A percentile compares a stretch with the other conserved stretches of the same genome.
phyloP scores from a whole-genome alignment of 2,888 invertebrate genomes.

The Bombylius major region DNA sequence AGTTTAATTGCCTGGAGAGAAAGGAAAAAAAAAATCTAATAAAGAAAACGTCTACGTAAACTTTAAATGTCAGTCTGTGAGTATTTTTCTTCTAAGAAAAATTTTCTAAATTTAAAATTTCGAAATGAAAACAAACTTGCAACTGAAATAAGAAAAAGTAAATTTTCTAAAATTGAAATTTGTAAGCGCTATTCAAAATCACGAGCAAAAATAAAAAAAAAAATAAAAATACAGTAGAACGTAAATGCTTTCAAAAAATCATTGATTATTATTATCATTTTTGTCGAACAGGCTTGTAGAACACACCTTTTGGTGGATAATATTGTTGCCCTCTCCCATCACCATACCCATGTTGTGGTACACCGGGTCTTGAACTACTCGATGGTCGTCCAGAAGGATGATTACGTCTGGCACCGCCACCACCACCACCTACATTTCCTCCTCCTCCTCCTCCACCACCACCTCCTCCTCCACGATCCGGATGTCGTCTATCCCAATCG shows the following conservation, averaged over 20 bases:
- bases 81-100: too few species aligned
- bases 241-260: neutral
- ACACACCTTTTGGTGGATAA: conserved; percentile 57
- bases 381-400: conserved; percentile 33
- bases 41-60: too few species aligned
- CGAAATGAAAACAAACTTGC: too few species aligned
- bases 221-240: conserved; percentile 9
- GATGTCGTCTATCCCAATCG: conserved; percentile 33
- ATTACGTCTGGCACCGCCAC: conserved; percentile 25
- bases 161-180: too few species aligned
- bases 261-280: neutral
- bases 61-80: too few species aligned
- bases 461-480: conserved; percentile 25
- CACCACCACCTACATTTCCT: conserved; percentile 27
- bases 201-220: conserved; percentile 3
- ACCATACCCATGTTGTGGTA: conserved; percentile 52
- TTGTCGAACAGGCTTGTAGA: conserved; percentile 20
- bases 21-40: too few species aligned
- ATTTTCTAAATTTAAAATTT: too few species aligned
- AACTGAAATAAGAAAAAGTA: too few species aligned
- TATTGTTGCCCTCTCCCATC: conserved; percentile 62
- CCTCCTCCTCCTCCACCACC: conserved; percentile 20
- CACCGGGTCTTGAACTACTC: conserved; percentile 34
- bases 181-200: too few species aligned
- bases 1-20: too few species aligned